Conservation (phyloP, 1,140 invertebrate genomes). For the Drosophila persimilis region DNA sequence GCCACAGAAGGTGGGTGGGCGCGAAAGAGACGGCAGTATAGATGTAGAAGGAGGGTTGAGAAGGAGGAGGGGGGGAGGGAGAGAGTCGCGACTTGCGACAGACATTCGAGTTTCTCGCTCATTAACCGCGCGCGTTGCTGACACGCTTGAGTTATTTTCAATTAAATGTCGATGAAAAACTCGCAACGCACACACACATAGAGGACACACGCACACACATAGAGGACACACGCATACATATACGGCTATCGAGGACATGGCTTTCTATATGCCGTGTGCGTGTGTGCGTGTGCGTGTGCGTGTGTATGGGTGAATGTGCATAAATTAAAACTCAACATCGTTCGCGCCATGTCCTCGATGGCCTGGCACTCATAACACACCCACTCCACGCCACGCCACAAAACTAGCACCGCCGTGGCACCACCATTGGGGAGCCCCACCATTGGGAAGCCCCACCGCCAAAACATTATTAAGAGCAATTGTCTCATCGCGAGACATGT, state of each 20-base stretch:
- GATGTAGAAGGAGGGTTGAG: not conserved
- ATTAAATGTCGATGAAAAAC: conserved; percentile 81
- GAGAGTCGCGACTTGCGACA: conserved; percentile 57
- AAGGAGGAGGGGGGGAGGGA: not conserved
- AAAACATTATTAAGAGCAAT: conserved; percentile 54
- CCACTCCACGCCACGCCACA: not conserved
- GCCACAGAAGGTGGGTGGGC: not conserved
- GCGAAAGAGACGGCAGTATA: not conserved
- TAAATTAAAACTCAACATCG: conserved; percentile 74
- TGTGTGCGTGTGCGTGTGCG: conserved; percentile 3
- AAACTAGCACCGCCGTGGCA: not conserved
- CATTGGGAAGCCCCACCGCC: not conserved
- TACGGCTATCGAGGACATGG: conserved; percentile 49
- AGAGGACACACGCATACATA: conserved; percentile 14
- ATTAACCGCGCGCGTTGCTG: conserved; percentile 79
- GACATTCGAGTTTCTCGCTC: conserved; percentile 80
- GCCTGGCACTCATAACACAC: conserved; percentile 58
- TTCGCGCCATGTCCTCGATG: conserved; percentile 52
- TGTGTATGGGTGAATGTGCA: conserved; percentile 45
- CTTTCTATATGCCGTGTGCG: conserved; percentile 17
- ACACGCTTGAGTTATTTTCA: conserved; percentile 81
- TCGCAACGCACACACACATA: conserved; percentile 50
- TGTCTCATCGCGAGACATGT: conserved; percentile 49
- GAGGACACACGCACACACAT: conserved; percentile 1
- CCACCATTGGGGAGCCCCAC: not conserved